Percentiles rank a stretch among this genome's conserved stretches.
phyloP scores from a whole-genome alignment of 1,140 invertebrate species.

The Ladona fulva region DNA sequence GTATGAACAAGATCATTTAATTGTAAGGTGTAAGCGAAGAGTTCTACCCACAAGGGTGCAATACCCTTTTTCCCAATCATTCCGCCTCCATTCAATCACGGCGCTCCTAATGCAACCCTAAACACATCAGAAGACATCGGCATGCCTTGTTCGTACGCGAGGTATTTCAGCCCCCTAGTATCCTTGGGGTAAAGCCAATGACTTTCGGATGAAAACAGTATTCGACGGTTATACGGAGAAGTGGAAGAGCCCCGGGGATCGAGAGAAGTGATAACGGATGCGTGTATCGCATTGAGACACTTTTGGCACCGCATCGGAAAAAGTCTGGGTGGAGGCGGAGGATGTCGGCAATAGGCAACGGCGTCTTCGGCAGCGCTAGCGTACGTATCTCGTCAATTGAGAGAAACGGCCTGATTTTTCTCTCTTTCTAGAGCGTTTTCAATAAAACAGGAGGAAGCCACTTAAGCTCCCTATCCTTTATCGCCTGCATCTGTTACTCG shows the following conservation, averaged over 20 bases:
- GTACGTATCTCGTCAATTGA: not conserved
- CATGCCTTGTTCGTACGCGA: not conserved
- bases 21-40: too few species aligned
- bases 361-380: not conserved
- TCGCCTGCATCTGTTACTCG: not conserved
- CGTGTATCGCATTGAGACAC: not conserved
- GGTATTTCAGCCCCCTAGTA: not conserved
- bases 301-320: not conserved
- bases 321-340: not conserved
- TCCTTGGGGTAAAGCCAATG: not conserved
- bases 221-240: not conserved
- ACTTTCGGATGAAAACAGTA: not conserved
- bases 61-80: too few species aligned
- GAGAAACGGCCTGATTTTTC: not conserved
- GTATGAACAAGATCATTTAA: too few species aligned
- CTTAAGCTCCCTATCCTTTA: not conserved
- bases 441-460: conserved; percentile 1
- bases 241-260: not conserved
- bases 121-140: not conserved
- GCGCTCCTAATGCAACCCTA: not conserved
- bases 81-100: not conserved
- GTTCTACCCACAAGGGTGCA: too few species aligned
- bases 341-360: not conserved
- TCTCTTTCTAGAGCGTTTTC: not conserved
- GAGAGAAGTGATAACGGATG: not conserved